Conservation (phyloP, 2,113 vertebrate genomes). For the Sturnus vulgaris region DNA sequence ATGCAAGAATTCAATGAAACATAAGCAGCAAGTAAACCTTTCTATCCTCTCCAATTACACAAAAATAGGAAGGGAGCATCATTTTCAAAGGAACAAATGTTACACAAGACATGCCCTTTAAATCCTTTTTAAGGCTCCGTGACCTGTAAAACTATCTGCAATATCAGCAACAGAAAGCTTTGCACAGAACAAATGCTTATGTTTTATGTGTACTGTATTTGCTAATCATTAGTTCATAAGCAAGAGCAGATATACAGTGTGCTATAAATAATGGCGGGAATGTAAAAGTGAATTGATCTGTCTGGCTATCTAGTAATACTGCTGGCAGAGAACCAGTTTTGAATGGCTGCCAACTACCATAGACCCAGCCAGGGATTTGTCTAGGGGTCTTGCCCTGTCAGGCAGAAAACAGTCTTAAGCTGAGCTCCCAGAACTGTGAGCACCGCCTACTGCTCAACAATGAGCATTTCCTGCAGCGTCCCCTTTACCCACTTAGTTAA, state of each 20-base stretch:
- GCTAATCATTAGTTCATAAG: slow-evolving; percentile 85
- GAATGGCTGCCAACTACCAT: slow-evolving; percentile 78
- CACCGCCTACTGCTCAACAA: slow-evolving; percentile 42
- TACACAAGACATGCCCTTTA: slow-evolving; percentile 77
- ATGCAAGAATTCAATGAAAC: slow-evolving; percentile 59
- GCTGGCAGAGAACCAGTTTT: slow-evolving; percentile 78
- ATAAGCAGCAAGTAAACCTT: slow-evolving; percentile 64
- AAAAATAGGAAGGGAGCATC: slow-evolving; percentile 71
- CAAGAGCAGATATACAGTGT: slow-evolving; percentile 81
- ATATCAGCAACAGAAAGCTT: slow-evolving; percentile 78
- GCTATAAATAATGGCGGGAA: slow-evolving; percentile 86
- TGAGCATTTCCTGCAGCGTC: slow-evolving; percentile 43
- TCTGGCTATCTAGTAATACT: slow-evolving; percentile 83
- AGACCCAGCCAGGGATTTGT: slow-evolving; percentile 81
- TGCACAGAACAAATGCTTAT: slow-evolving; percentile 74
- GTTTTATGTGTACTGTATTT: slow-evolving; percentile 85
- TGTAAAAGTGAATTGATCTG: slow-evolving; percentile 87
- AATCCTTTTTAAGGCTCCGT: slow-evolving; percentile 79
- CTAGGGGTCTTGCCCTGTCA: slow-evolving; percentile 81
- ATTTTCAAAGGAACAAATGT: slow-evolving; percentile 75
- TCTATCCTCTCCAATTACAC: slow-evolving; percentile 72
- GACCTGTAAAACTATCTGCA: slow-evolving; percentile 80
- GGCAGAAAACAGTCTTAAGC: slow-evolving; percentile 79
- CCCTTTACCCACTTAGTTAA: slow-evolving; percentile 56
- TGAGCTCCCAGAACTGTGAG: slow-evolving; percentile 63